Base-by-base conservation (phyloP, 2,113 vertebrate species). In the Chitala chitala region DNA sequence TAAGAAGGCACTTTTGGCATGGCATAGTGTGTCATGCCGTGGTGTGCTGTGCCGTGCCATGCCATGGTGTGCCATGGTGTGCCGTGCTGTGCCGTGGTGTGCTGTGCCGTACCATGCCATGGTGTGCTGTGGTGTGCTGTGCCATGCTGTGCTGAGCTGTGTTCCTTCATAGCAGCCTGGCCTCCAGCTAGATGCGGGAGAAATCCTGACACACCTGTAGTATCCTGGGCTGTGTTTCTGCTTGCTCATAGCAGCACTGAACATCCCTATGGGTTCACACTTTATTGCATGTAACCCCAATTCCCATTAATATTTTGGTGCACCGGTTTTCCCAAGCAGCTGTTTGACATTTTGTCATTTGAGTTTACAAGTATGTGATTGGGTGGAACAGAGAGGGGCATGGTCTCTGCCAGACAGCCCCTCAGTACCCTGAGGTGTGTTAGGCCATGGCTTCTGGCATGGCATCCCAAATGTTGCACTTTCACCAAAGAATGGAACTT, bases 241-340 rank as follows among this genome's bases (percentile, higher is more conserved):
- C 59, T 63, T 20, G 59, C 59, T 20, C 6, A 33, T 20, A 33
- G 59, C 59, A 3, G 13, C 10, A 33, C 59, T 36, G 59, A 63
- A 63, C 31, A 33, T 36, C 33, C 59, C 33, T 38, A n/a, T 33
- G 31, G 59, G 59, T n/a, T 63, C 7, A 6, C 59, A 33, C 38
- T 38, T 63, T 36, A 63, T 63, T 33, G 33, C 59, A 63, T 63
- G 17, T 63, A 63, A 63, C 38, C 59, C 59, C n/a, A n/a, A n/a
- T n/a, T n/a, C 59, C 59, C 59, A 10, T 33, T 6, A 33, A 63
- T 15, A 15, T 38, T 38, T 63, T 15, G 59, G 33, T 29, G 17
- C 4, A n/a, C 5, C 59, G 20, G n/a, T 63, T 63, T 63, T 38
- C 17, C 59, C 59, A 36, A n/a, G 59, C 59, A 63, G 59, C 59